Conservation (phyloP, 2,797 vertebrate genomes). For the Lagocephalus sceleratus region DNA sequence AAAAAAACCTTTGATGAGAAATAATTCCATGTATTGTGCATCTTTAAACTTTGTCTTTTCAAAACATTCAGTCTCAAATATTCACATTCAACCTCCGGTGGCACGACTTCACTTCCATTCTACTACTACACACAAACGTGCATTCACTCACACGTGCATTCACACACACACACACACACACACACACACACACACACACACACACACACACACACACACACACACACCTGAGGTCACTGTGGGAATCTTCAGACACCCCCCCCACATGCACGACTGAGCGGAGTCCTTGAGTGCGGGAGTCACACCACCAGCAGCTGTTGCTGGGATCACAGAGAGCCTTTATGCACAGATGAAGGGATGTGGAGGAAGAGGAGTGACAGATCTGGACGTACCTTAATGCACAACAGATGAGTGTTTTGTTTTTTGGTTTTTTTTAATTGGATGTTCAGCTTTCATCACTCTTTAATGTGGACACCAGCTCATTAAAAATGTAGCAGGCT, state of each 20-base stretch:
- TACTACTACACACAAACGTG: neutral
- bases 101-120: too few relatives aligned
- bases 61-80: too few relatives aligned
- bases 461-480: neutral
- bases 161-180: neutral
- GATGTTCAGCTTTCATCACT: neutral
- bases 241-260: conserved; percentile 8
- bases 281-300: conserved; percentile 58
- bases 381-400: conserved; percentile 5
- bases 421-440: neutral
- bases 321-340: conserved; percentile 41
- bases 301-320: conserved; percentile 36
- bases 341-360: conserved; percentile 11
- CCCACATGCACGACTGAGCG: neutral
- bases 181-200: neutral
- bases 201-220: neutral
- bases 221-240: conserved; percentile 1
- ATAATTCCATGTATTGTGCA: too few relatives aligned
- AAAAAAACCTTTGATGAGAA: too few relatives aligned
- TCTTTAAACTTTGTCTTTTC: too few relatives aligned
- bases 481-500: neutral
- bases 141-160: neutral
- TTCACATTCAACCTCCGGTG: too few relatives aligned
- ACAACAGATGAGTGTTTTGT: neutral
- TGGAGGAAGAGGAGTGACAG: conserved; percentile 12